A percentile compares a stretch with the other conserved stretches of the same genome.
Evolutionary conservation across 2,888 invertebrate genomes (phyloP).

Genomic region (Epistrophe grossulariae): DNA sequence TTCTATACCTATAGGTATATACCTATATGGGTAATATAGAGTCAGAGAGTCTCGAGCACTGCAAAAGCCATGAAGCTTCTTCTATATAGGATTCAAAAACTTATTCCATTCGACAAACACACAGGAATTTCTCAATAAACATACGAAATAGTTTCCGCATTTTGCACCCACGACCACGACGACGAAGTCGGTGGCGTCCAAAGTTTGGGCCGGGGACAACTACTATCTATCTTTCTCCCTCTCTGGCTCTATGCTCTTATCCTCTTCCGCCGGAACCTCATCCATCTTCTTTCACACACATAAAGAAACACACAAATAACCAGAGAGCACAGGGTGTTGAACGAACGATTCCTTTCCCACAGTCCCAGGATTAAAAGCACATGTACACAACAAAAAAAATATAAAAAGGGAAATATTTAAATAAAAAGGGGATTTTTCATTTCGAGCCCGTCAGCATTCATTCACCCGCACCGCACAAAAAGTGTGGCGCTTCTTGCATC

Average conservation of each 20-base stretch:
- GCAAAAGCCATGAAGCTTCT: slow-evolving; percentile 45
- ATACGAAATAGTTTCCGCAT: slow-evolving; percentile 79
- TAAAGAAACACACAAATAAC: slow-evolving; percentile 36
- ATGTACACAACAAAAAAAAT: slow-evolving; percentile 34
- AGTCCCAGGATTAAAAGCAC: slow-evolving; percentile 66
- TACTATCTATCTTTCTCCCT: not conserved
- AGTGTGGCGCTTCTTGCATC: slow-evolving; percentile 74
- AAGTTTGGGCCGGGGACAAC: slow-evolving; percentile 40
- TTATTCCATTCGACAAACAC: slow-evolving; percentile 67
- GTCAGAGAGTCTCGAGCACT: slow-evolving; percentile 3
- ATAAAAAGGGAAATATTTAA: slow-evolving; percentile 70
- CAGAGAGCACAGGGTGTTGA: slow-evolving; percentile 53
- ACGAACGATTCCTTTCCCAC: slow-evolving; percentile 66
- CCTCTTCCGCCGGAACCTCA: slow-evolving; percentile 74
- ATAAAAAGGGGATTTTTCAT: slow-evolving; percentile 75
- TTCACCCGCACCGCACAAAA: slow-evolving; percentile 75
- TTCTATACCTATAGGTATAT: too few species aligned
- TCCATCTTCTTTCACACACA: slow-evolving; percentile 71
- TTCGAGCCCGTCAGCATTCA: slow-evolving; percentile 62
- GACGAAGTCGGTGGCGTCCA: slow-evolving; percentile 25
- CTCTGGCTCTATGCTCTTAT: slow-evolving; percentile 60
- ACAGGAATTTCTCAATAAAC: slow-evolving; percentile 84
- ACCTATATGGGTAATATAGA: not conserved
- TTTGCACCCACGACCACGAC: slow-evolving; percentile 67
- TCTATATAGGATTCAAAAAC: slow-evolving; percentile 40